phyloP scores from a whole-genome alignment of 2,113 vertebrate genomes.

The Amphiprion percula region DNA sequence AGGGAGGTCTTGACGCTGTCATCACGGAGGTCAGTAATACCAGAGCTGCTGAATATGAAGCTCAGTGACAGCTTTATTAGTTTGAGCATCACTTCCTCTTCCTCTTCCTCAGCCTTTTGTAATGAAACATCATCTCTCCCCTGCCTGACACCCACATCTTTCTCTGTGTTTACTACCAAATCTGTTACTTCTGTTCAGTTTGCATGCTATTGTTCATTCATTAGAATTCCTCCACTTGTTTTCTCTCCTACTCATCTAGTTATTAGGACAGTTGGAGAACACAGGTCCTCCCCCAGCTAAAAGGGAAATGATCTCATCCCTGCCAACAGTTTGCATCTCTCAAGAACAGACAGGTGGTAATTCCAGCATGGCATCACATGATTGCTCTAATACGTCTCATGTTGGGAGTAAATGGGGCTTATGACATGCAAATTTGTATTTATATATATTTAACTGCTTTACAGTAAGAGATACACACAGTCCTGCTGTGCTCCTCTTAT shows the following conservation, averaged over 20 bases:
- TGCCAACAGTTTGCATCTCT: slow-evolving; percentile 92
- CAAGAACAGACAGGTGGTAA: slow-evolving; percentile 92
- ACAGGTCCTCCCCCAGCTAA: slow-evolving; percentile 92
- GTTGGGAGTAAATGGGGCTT: neutral
- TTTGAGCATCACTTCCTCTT: slow-evolving; percentile 10
- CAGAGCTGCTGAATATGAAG: neutral
- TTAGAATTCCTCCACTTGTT: neutral
- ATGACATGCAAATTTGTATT: neutral
- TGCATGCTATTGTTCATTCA: neutral
- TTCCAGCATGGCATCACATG: slow-evolving; percentile 8
- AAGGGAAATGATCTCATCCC: slow-evolving; percentile 91
- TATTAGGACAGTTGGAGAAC: slow-evolving; percentile 92
- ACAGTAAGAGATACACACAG: neutral
- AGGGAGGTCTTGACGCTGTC: slow-evolving; percentile 92
- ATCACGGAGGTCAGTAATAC: slow-evolving; percentile 91
- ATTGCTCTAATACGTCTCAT: neutral
- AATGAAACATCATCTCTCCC: neutral
- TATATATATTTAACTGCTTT: too few relatives aligned
- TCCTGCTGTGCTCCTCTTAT: neutral
- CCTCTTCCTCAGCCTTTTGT: slow-evolving; percentile 4
- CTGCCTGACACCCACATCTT: neutral
- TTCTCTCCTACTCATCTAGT: slow-evolving; percentile 74
- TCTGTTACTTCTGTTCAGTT: neutral
- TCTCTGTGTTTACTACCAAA: neutral
- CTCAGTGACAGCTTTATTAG: neutral